phyloP scores from a whole-genome alignment of 2,888 invertebrate genomes.

The Leptinotarsa tumamoca region DNA sequence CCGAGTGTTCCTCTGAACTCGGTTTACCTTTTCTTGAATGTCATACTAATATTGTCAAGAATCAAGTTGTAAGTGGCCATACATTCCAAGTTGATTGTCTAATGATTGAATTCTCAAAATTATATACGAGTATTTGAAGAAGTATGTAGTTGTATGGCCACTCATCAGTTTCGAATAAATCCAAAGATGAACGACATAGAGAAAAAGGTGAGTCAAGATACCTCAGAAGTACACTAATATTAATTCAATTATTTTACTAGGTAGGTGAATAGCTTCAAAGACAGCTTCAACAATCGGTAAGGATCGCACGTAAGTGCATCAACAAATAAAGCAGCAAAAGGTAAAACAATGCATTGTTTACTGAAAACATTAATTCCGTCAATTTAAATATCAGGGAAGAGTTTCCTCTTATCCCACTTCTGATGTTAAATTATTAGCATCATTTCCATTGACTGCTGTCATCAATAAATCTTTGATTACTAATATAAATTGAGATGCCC shows the following conservation, averaged over 20 bases:
- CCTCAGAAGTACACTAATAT: neutral
- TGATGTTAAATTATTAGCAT: neutral
- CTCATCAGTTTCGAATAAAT: too few species aligned
- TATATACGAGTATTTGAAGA: too few species aligned
- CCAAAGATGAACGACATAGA: too few species aligned
- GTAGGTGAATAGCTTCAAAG: constrained; percentile 24
- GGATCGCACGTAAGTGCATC: constrained; percentile 58
- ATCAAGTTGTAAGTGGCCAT: neutral
- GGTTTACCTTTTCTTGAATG: too few species aligned
- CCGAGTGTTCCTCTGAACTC: too few species aligned
- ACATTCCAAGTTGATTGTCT: neutral
- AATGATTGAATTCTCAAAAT: too few species aligned
- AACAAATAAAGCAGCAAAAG: constrained; percentile 37
- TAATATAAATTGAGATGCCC: constrained; percentile 12
- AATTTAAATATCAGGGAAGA: too few species aligned
- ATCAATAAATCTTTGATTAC: neutral
- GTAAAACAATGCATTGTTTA: constrained; percentile 31
- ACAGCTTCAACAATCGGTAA: constrained; percentile 39
- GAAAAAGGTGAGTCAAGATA: neutral
- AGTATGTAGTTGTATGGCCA: too few species aligned
- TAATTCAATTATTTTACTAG: constrained; percentile 16
- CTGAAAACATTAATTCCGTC: neutral
- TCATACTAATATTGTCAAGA: too few species aligned
- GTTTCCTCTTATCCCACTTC: neutral
- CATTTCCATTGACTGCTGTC: too few species aligned